phyloP scores from a whole-genome alignment of 2,113 vertebrate species.

The Xenopus tropicalis region UCB_Xtro_10.0 CM004444.2:128650501-128651000 shows the following conservation, averaged over 20 bases:
- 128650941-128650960: too few relatives aligned
- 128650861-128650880: too few relatives aligned
- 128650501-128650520: too few relatives aligned
- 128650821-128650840: constrained; percentile 11
- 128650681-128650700: constrained; percentile 45
- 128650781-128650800: constrained; percentile 44
- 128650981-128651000: too few relatives aligned
- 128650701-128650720: constrained; percentile 41
- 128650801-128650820: constrained; percentile 44
- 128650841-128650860: too few relatives aligned
- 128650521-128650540: too few relatives aligned
- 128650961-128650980: too few relatives aligned
- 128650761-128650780: constrained; percentile 36
- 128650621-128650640: constrained; percentile 17
- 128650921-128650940: too few relatives aligned
- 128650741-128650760: constrained; percentile 36
- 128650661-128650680: constrained; percentile 42
- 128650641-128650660: constrained; percentile 43
- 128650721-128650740: constrained; percentile 43
- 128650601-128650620: constrained; percentile 7
- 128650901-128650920: too few relatives aligned
- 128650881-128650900: too few relatives aligned
- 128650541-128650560: too few relatives aligned
- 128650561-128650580: too few relatives aligned
- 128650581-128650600: constrained; percentile 12